Conservation (phyloP, 2,888 invertebrate genomes). For the Melanchra persicariae region DNA sequence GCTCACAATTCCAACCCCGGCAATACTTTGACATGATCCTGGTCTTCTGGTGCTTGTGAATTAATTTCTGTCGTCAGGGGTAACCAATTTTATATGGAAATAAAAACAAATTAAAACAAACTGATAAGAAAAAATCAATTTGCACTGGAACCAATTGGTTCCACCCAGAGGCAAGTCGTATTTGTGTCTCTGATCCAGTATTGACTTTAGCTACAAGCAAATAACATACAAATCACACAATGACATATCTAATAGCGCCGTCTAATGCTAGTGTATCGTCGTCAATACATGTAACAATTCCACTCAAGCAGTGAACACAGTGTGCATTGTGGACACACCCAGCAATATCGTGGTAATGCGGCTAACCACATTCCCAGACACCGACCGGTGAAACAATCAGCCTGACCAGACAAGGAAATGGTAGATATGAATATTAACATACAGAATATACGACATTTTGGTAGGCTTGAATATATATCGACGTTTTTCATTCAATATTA, state of each 20-base stretch:
- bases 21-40: too few relatives aligned
- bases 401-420: conserved; percentile 5
- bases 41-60: too few relatives aligned
- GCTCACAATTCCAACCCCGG: too few relatives aligned
- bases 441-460: background rate
- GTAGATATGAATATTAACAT: background rate
- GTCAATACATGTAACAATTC: conserved; percentile 1
- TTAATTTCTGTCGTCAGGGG: too few relatives aligned
- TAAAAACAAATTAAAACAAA: too few relatives aligned
- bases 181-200: too few relatives aligned
- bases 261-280: conserved; percentile 3
- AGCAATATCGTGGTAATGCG: conserved; percentile 22
- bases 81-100: too few relatives aligned
- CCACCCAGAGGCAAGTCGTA: too few relatives aligned
- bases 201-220: background rate
- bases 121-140: too few relatives aligned
- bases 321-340: conserved; percentile 10
- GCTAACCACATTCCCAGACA: conserved; percentile 18
- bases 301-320: background rate
- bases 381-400: conserved; percentile 24
- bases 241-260: background rate
- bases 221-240: conserved; percentile 1
- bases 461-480: too few relatives aligned
- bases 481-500: too few relatives aligned
- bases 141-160: too few relatives aligned